A percentile compares a stretch with the other conserved stretches of the same genome.
Conservation (phyloP, 2,888 invertebrate genomes). For the Thumatha senex region DNA sequence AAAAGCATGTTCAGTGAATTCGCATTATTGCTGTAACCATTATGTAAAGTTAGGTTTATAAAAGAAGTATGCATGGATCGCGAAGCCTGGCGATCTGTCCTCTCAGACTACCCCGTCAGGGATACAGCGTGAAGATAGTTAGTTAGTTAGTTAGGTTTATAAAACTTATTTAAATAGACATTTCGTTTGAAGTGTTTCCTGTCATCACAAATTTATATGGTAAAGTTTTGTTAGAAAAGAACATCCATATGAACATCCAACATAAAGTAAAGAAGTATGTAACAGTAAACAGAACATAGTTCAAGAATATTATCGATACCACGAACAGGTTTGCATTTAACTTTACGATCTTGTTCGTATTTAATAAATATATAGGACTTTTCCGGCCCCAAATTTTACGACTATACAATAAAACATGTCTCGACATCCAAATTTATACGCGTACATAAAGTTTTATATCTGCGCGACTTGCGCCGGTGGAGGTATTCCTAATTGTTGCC, state of each 20-base stretch:
- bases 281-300: conserved; percentile 60
- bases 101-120: no score
- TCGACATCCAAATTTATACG: conserved; percentile 82
- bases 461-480: conserved; percentile 74
- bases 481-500: conserved; percentile 77
- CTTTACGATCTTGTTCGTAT: conserved; percentile 81
- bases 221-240: no score
- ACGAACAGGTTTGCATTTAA: conserved; percentile 76
- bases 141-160: no score
- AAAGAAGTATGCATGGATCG: no score
- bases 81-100: no score
- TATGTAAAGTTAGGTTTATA: no score
- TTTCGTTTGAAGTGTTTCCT: no score
- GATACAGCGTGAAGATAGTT: no score
- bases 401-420: conserved; percentile 81
- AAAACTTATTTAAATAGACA: no score
- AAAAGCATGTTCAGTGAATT: conserved; percentile 70
- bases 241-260: no score
- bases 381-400: conserved; percentile 82
- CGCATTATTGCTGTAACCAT: conserved; percentile 58
- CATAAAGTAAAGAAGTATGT: conserved; percentile 32
- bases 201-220: no score
- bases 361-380: conserved; percentile 82
- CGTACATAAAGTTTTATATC: conserved; percentile 83
- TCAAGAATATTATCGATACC: conserved; percentile 70